These are phyloP conservation scores for Spongilla lacustris DNA, from an alignment of 37 sponge, comb jelly and placozoan species.

Conservation along the genomic window DNA sequence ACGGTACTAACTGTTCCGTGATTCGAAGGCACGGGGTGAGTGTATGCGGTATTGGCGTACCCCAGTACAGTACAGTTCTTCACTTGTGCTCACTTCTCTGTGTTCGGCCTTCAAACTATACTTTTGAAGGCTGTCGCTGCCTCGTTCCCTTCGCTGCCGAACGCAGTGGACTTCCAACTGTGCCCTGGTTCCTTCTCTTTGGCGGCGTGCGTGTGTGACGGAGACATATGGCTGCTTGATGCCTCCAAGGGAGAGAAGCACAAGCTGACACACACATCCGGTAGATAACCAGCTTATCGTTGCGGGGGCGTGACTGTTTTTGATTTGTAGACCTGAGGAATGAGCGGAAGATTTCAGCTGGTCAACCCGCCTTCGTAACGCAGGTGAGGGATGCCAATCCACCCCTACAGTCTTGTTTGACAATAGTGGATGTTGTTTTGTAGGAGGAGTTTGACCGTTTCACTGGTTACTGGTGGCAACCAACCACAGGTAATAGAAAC, in stretches of 20 bases:
- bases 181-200: constrained; percentile 14
- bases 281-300: neutral
- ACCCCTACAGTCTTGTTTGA: too few relatives aligned
- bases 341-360: constrained; percentile 24
- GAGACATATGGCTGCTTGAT: constrained; percentile 51
- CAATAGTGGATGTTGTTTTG: too few relatives aligned
- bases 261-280: constrained; percentile 44
- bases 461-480: constrained; percentile 83
- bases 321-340: constrained; percentile 4
- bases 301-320: neutral
- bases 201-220: constrained; percentile 41
- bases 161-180: constrained; percentile 36
- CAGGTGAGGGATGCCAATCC: constrained; percentile 3
- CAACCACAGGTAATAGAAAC: constrained; percentile 7
- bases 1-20: neutral
- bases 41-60: too few relatives aligned
- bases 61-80: too few relatives aligned
- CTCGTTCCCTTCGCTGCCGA: constrained; percentile 17
- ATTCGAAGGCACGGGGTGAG: neutral
- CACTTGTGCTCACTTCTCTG: too few relatives aligned
- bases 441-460: constrained; percentile 81
- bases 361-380: constrained; percentile 47
- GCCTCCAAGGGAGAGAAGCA: neutral
- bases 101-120: neutral
- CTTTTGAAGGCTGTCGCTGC: neutral